phyloP scores from a whole-genome alignment of 35 echinoderm and acorn worm species.

The Heliocidaris tuberculata region DNA sequence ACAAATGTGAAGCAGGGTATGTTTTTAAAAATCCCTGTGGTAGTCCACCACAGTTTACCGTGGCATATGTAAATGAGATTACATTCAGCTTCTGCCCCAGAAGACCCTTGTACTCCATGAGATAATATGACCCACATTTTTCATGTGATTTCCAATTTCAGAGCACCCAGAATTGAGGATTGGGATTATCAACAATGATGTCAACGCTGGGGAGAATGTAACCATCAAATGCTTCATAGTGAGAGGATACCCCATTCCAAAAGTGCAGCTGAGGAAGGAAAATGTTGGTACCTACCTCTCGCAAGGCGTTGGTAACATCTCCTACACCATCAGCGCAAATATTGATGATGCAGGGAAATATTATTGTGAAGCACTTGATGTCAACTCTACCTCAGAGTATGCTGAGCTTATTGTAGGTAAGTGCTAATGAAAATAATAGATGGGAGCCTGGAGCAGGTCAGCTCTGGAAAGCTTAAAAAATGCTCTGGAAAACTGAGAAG shows the following conservation, averaged over 20 bases:
- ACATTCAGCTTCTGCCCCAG: no score
- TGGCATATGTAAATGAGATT: no score
- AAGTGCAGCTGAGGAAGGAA: background rate
- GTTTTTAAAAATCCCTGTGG: no score
- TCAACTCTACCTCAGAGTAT: background rate
- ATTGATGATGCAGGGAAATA: background rate
- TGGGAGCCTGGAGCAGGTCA: no score
- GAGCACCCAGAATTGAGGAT: background rate
- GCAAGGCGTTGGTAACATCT: background rate
- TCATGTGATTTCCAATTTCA: background rate
- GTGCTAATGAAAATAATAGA: background rate
- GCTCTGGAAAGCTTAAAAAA: no score
- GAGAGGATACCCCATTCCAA: background rate
- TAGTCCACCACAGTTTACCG: no score
- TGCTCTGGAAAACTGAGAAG: no score
- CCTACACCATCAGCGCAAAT: background rate
- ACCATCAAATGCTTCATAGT: background rate
- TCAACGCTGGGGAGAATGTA: constrained; percentile 20
- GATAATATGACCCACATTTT: no score
- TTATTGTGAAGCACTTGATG: background rate
- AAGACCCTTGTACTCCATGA: no score
- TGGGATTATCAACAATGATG: background rate
- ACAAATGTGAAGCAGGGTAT: no score
- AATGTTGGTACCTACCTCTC: background rate
- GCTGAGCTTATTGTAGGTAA: background rate